These are phyloP conservation scores for Danio aesculapii DNA, from an alignment of 2,797 vertebrate genomes.

Conservation along the genomic window DNA sequence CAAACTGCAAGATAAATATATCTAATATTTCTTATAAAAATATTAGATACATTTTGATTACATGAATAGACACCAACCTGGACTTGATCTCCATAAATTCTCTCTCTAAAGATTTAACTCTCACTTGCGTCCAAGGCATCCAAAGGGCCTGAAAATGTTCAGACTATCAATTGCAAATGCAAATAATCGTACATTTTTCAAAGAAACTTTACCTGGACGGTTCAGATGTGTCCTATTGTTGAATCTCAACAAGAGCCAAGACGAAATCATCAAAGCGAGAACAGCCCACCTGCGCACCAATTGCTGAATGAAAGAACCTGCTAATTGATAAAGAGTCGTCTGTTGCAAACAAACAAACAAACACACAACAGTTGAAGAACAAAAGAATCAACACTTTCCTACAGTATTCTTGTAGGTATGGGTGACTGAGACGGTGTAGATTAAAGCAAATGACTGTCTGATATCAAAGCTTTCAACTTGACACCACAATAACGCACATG, in stretches of 20 bases:
- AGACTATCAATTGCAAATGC: not conserved
- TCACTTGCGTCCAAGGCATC: not conserved
- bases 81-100: not conserved
- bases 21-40: too few species aligned
- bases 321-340: not conserved
- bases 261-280: not conserved
- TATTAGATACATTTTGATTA: too few species aligned
- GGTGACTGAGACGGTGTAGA: not conserved
- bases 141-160: not conserved
- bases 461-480: slow-evolving; percentile 19
- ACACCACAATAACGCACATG: not conserved
- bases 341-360: too few species aligned
- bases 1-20: too few species aligned
- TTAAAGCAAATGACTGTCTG: not conserved
- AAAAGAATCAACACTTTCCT: not conserved
- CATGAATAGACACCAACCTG: too few species aligned
- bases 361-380: not conserved
- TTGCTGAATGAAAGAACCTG: not conserved
- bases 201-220: slow-evolving; percentile 1
- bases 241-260: slow-evolving; percentile 1
- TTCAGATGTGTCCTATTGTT: not conserved
- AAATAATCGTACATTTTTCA: not conserved
- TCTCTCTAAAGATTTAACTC: not conserved
- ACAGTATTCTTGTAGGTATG: not conserved
- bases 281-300: not conserved